These are phyloP conservation scores for Macrotis lagotis DNA, from an alignment of 2,113 vertebrate genomes.

Conservation along the genomic window DNA sequence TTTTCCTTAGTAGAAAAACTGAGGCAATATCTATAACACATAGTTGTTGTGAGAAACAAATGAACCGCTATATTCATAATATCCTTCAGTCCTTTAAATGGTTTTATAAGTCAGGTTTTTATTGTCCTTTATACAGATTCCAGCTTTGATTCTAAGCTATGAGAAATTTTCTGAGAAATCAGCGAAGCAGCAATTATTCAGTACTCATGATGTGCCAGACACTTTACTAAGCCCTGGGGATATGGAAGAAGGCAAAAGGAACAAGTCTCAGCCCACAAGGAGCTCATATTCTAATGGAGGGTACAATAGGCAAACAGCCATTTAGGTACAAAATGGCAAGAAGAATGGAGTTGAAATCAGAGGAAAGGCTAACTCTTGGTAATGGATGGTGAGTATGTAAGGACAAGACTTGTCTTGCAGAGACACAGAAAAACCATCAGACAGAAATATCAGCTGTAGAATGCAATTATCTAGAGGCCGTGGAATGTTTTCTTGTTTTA, in stretches of 20 bases:
- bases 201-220: neutral
- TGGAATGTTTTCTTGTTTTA: neutral
- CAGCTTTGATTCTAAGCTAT: neutral
- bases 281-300: neutral
- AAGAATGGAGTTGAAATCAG: neutral
- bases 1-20: neutral
- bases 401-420: neutral
- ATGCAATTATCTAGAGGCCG: neutral
- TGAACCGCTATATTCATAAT: neutral
- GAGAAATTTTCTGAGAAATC: neutral
- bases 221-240: neutral
- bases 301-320: neutral
- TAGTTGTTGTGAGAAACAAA: neutral
- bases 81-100: neutral
- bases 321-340: neutral
- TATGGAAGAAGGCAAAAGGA: neutral
- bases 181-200: neutral
- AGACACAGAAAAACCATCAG: neutral
- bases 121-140: neutral
- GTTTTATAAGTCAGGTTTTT: neutral
- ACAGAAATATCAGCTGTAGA: neutral
- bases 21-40: neutral
- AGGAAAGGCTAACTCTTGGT: neutral
- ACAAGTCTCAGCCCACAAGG: neutral
- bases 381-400: no score